These are phyloP conservation scores for Yasuhikotakia modesta DNA, from an alignment of 2,797 vertebrate genomes.

Conservation along the genomic window DNA sequence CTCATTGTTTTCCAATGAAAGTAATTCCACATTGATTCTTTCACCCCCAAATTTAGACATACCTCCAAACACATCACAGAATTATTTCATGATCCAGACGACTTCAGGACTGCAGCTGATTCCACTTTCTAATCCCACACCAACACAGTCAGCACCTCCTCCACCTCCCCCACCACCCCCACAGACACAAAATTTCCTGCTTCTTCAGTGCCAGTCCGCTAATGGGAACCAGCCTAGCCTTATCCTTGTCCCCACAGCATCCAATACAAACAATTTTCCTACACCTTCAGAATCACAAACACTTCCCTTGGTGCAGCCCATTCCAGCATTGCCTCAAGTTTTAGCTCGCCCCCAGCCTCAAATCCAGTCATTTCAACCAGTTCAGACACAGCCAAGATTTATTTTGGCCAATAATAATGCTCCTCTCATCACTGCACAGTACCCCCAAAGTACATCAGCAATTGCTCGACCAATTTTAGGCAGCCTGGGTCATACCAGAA, in stretches of 20 bases:
- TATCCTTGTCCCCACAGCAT: constrained; percentile 75
- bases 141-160: constrained; percentile 71
- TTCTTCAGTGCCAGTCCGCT: constrained; percentile 77
- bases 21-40: constrained; percentile 78
- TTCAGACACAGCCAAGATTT: constrained; percentile 82
- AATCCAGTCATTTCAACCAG: constrained; percentile 74
- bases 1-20: constrained; percentile 79
- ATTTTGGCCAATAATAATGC: constrained; percentile 81
- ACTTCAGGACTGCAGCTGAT: constrained; percentile 88
- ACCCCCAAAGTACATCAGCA: constrained; percentile 56
- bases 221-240: constrained; percentile 76
- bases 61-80: constrained; percentile 81
- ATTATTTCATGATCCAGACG: constrained; percentile 90
- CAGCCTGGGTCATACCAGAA: constrained; percentile 70
- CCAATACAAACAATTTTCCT: constrained; percentile 65
- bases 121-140: constrained; percentile 78
- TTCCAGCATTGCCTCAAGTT: constrained; percentile 80
- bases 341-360: constrained; percentile 74
- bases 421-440: constrained; percentile 51
- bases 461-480: constrained; percentile 76
- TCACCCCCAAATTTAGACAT: constrained; percentile 84
- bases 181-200: constrained; percentile 77
- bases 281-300: constrained; percentile 65
- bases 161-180: constrained; percentile 76
- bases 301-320: constrained; percentile 78